Conservation (phyloP, 2,888 invertebrate genomes). For the Geophilus truncorum region DNA sequence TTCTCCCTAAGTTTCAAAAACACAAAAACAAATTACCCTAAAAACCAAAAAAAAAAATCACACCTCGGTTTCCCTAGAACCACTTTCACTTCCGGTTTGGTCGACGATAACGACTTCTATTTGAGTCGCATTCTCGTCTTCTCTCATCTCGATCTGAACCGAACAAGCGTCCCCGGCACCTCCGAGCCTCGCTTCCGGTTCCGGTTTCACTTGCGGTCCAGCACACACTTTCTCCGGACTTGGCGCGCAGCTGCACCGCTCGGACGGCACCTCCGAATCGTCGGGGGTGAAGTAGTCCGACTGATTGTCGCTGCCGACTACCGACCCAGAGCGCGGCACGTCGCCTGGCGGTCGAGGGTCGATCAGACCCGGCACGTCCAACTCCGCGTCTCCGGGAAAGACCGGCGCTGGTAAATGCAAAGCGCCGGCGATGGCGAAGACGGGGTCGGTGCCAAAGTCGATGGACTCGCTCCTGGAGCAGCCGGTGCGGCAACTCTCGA, state of each 20-base stretch:
- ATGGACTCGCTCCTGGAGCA: constrained; percentile 68
- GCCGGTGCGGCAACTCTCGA: constrained; percentile 86
- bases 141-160: background rate
- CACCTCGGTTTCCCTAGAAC: background rate
- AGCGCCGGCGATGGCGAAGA: constrained; percentile 37
- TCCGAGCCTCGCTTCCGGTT: too few species aligned
- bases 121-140: background rate
- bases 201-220: too few species aligned
- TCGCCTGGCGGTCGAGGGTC: too few species aligned
- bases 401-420: background rate
- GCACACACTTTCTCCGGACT: background rate
- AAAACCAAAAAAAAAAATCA: too few species aligned
- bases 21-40: too few species aligned
- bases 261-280: background rate
- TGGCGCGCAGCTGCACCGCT: background rate
- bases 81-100: background rate
- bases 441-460: constrained; percentile 33
- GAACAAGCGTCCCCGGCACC: background rate
- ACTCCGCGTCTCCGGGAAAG: background rate
- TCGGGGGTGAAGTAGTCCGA: background rate
- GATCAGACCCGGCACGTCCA: background rate
- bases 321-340: too few species aligned
- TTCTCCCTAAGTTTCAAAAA: too few species aligned
- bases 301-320: constrained; percentile 22
- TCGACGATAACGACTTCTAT: background rate